Evolutionary conservation across 2,888 invertebrate genomes (phyloP), one percentile per base, ranked within the genome.

Genomic region (Pecten maximus): DNA sequence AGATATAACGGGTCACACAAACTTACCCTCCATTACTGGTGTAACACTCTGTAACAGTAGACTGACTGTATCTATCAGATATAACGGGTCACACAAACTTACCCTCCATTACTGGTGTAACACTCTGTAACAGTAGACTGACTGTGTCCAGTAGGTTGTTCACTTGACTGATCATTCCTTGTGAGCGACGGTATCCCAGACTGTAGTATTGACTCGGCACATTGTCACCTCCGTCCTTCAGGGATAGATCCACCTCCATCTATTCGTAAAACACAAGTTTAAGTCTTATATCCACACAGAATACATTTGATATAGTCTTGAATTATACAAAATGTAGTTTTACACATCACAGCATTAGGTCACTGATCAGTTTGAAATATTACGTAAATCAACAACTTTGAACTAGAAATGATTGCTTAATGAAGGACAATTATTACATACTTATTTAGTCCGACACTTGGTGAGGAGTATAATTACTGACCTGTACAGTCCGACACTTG

Each of bases 161-260:
- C 44, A 95, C 92, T 88, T 95, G 94, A 23, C 93, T 92, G 1
- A 95, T 91, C 16, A 96, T 92, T 10, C 92, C 92, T 90, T 95
- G 94, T 15, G 93, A 93, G 48, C 95, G 92, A 28, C 91, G 89
- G 91, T 95, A 96, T 89, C 93, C 94, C 40, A 93, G 92, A 28
- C 92, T 91, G 90, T 95, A 95, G 90, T 93, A 95, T 28, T 94
- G 93, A 0, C 93, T 88, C 1, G 94, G 93, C 44, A 92, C 92
- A 19, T 74, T 89, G 50, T 91, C 92, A n/a, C 93, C 92, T 48
- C 93, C 92, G 87, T 95, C 95, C 88, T 93, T 87, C 91, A 95
- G 88, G 40, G 94, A 94, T 12, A 90, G 92, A 91, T 95, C 95
- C 40, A 95, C 90, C 91, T 95, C 95, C 90, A 95, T 93, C 95